Base-by-base conservation (phyloP, 2,888 invertebrate species). In the Dasypogon diadema region DNA sequence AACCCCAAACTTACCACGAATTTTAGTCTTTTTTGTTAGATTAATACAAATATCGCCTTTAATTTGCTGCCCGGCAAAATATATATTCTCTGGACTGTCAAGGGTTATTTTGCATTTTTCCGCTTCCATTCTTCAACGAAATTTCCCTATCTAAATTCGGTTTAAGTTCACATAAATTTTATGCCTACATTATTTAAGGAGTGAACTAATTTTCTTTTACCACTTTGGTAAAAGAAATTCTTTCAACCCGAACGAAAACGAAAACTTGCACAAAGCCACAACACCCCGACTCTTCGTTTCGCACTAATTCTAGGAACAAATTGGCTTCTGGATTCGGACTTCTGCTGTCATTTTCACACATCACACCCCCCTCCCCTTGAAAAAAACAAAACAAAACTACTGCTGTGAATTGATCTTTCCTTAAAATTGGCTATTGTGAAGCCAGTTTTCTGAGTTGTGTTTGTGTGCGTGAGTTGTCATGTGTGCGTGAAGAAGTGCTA, bases 31-130 rank as follows among this genome's bases (percentile, higher is more conserved):
- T 79, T 85, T 85, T 63, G 80, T 81, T n/a, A 85, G 78, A 79
- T 84, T 84, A 79, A 85, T 81, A 80, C 83, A 84, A 74, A 85
- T 84, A 78, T 84, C 82, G 24, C 85, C 85, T 63, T 82, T 82
- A 65, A 85, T 84, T 18, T 81, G 80, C 77, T 85, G 83, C 58
- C 85, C 85, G 75, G 83, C 84, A 79, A 82, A 83, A 72, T 84
- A 85, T 6, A 83, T 81, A 37, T 83, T 83, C 14, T 85, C 84
- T 58, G 85, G 81, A 79, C 83, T 84, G 72, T 85, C 84, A 78
- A 85, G 78, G 72, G 83, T 84, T 24, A 85, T 84, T 80, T 85
- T 84, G 75, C 85, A 80, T 78, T 83, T 81, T 80, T 85, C 85
- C 76, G 81, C 84, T 79, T 84, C 83, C 85, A 85, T 84, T 75